Evolutionary conservation across 2,888 invertebrate genomes (phyloP), one percentile per base, ranked within the genome.

Genomic region (Xylota sylvarum): DNA sequence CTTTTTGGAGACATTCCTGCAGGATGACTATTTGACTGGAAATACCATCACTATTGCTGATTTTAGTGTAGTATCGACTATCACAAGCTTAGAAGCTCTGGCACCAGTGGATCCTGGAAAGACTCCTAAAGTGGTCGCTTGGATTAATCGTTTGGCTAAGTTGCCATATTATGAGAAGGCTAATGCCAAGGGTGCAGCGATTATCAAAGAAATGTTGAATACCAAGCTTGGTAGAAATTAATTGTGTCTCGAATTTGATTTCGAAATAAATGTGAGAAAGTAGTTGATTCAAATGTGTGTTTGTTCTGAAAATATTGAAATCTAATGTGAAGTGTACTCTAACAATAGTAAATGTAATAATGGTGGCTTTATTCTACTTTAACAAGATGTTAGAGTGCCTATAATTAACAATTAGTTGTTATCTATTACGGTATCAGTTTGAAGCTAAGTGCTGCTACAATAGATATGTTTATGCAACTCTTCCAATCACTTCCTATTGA

Each of bases 1-100:
- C n/a, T 90, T 91, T 67, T 65, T 92, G 17, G 91, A 92, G 62
- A 67, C 85, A 4, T 91, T 92, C 64, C 88, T 92, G 14, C 74
- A 88, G 5, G 64, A 88, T 5, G 60, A 85, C 0, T 91, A 89
- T 52, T 76, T 92, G 6, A 89, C 89, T 4, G 92, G 91, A 12
- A 88, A 90, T 60, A 87, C 88, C 0, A 43, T 90, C 37, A 90
- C 91, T 3, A 89, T 92, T 60, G 91, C 91, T 0, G 92, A 92
- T 81, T 90, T 91, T n/a, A 89, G 90, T 79, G 77, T 89, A 9
- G 79, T 90, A 3, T 64, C 90, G 1, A 88, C 90, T 4, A 77
- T 91, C 0, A 87, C 88, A 1, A 89, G 89, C 0, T 50, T 90
- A 35, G 87, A 84, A 9, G 88, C 77, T 1, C 76, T 90, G 14